A percentile compares a stretch with the other conserved stretches of the same genome.
Evolutionary conservation across 2,797 vertebrate genomes (phyloP).

Genomic region (Spondyliosoma cantharus): DNA sequence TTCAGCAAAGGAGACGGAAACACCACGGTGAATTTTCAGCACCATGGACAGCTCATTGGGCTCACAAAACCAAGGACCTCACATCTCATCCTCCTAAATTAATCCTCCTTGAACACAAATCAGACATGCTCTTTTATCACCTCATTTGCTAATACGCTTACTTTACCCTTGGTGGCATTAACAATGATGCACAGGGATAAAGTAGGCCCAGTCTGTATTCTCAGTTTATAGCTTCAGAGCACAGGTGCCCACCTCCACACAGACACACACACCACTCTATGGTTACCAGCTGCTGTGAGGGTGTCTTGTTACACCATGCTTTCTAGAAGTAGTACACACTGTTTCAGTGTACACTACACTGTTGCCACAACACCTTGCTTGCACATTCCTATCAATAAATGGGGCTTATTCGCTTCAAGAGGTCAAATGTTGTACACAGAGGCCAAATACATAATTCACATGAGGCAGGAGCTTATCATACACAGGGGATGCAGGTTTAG

Average conservation of each 20-base stretch:
- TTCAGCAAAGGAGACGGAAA: neutral
- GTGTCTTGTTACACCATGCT: constrained; percentile 57
- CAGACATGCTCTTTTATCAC: constrained; percentile 46
- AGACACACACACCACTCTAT: constrained; percentile 18
- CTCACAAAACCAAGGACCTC: constrained; percentile 51
- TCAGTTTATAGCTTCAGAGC: constrained; percentile 21
- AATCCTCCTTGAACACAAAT: constrained; percentile 49
- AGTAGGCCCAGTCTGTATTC: constrained; percentile 16
- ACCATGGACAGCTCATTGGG: constrained; percentile 59
- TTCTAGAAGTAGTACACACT: constrained; percentile 22
- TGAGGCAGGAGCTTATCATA: constrained; percentile 2
- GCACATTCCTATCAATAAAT: constrained; percentile 15
- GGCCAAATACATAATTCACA: constrained; percentile 35
- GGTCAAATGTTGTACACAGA: constrained; percentile 16
- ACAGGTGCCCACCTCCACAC: neutral
- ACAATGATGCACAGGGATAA: constrained; percentile 10
- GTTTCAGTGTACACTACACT: constrained; percentile 10
- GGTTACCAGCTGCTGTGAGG: constrained; percentile 63
- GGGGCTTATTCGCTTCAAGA: constrained; percentile 17
- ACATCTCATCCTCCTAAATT: constrained; percentile 42
- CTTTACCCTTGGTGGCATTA: constrained; percentile 34
- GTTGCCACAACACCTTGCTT: neutral
- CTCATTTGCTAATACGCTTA: constrained; percentile 68
- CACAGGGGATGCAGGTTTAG: constrained; percentile 9
- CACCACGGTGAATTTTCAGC: constrained; percentile 49